These are phyloP conservation scores for Hyposoter didymator DNA, from an alignment of 2,888 invertebrate genomes.

Conservation along the genomic window DNA sequence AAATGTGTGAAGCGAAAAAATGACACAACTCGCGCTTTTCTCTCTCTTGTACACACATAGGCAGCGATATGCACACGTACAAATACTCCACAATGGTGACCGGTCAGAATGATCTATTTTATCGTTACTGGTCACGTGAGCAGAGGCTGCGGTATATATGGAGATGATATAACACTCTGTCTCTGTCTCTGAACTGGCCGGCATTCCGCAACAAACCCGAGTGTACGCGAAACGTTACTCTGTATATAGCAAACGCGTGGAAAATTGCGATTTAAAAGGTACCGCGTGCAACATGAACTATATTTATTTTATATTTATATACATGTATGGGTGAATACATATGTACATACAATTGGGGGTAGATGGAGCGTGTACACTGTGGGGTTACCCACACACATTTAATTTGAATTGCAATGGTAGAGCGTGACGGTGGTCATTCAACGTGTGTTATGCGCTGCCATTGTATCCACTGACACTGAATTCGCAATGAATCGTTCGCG, in stretches of 20 bases:
- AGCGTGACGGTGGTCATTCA: slow-evolving; percentile 60
- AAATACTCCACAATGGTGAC: slow-evolving; percentile 21
- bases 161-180: slow-evolving; percentile 50
- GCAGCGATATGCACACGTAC: too few relatives aligned
- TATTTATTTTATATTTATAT: slow-evolving; percentile 14
- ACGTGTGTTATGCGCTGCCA: slow-evolving; percentile 60
- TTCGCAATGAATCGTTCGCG: slow-evolving; percentile 58
- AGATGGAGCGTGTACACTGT: neutral
- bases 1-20: neutral
- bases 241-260: slow-evolving; percentile 70
- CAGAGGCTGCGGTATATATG: slow-evolving; percentile 42
- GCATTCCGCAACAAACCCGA: slow-evolving; percentile 32
- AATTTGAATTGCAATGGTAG: slow-evolving; percentile 49
- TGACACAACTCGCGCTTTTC: neutral
- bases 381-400: slow-evolving; percentile 51
- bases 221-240: slow-evolving; percentile 41
- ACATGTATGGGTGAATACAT: neutral
- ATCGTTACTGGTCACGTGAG: slow-evolving; percentile 49
- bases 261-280: slow-evolving; percentile 77
- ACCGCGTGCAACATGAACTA: slow-evolving; percentile 46
- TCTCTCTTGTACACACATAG: too few relatives aligned
- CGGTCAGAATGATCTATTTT: slow-evolving; percentile 65
- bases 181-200: slow-evolving; percentile 55
- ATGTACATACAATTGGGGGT: neutral
- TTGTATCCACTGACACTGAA: slow-evolving; percentile 63